A percentile compares a stretch with the other conserved stretches of the same genome.
phyloP scores from a whole-genome alignment of 2,797 vertebrate species.

The Rhabdomys pumilio region DNA sequence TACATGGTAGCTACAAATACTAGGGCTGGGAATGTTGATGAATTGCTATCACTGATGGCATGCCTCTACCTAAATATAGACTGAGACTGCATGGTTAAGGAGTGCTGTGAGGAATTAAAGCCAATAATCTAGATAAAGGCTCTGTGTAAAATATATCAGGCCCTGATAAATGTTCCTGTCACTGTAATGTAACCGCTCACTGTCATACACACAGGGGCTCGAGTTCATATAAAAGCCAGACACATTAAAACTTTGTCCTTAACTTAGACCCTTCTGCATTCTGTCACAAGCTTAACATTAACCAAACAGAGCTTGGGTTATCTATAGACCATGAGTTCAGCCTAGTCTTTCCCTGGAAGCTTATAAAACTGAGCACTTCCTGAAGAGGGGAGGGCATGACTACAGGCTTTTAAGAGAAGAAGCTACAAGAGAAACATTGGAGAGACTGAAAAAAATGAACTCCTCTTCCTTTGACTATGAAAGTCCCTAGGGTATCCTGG shows the following conservation, averaged over 20 bases:
- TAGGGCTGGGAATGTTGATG: neutral
- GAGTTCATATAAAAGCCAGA: conserved; percentile 64
- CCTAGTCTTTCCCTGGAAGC: conserved; percentile 67
- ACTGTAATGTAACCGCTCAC: neutral
- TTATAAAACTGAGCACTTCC: conserved; percentile 70
- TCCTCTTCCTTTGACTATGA: neutral
- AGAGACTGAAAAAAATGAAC: neutral
- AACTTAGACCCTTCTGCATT: conserved; percentile 75
- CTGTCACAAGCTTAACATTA: conserved; percentile 77
- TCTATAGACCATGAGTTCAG: neutral
- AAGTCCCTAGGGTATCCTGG: neutral
- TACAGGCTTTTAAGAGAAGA: conserved; percentile 52
- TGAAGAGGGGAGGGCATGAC: neutral
- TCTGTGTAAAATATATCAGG: neutral
- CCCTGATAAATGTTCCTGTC: neutral
- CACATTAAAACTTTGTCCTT: conserved; percentile 64
- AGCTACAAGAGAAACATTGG: neutral
- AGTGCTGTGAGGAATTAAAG: neutral
- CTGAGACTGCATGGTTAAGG: neutral
- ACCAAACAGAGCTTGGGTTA: conserved; percentile 57
- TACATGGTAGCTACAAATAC: neutral
- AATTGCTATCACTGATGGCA: neutral
- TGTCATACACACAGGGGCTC: neutral
- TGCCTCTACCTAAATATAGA: conserved; percentile 51
- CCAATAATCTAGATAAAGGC: neutral